Conservation (phyloP, 2,113 vertebrate species). For the Neodontobutis hainanensis region DNA sequence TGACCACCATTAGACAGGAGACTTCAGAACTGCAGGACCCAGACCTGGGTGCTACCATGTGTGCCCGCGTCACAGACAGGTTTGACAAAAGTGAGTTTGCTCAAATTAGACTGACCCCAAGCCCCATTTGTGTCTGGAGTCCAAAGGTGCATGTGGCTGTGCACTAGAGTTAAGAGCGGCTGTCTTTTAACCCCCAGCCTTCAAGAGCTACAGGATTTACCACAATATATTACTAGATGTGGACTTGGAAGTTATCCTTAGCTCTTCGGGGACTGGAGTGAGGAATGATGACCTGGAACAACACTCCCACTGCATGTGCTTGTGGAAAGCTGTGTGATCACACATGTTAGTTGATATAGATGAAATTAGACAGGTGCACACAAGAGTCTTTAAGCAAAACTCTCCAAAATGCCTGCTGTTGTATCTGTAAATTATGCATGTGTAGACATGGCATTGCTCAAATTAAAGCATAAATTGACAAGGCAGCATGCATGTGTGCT, state of each 20-base stretch:
- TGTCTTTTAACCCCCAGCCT: constrained; percentile 54
- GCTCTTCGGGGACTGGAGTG: constrained; percentile 71
- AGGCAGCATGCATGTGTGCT: constrained; percentile 47
- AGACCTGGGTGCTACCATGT: constrained; percentile 74
- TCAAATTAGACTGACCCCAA: constrained; percentile 62
- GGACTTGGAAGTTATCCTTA: constrained; percentile 53
- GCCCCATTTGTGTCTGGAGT: constrained; percentile 44
- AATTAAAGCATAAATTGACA: constrained; percentile 43
- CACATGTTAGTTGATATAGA: constrained; percentile 17
- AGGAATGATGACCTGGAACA: constrained; percentile 48
- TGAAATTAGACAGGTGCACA: constrained; percentile 10
- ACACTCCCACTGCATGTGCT: constrained; percentile 69
- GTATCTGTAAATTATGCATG: constrained; percentile 32
- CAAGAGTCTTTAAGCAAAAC: constrained; percentile 2
- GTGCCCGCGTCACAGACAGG: constrained; percentile 77
- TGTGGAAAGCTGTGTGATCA: constrained; percentile 21
- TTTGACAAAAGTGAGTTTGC: constrained; percentile 85
- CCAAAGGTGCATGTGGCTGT: constrained; percentile 69
- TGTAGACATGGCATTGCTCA: constrained; percentile 41
- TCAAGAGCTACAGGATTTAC: constrained; percentile 63
- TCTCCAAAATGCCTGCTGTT: constrained; percentile 36
- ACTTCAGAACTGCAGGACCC: constrained; percentile 75
- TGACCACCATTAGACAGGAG: constrained; percentile 83
- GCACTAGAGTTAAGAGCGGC: constrained; percentile 36
- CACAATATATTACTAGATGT: constrained; percentile 19